Base-by-base conservation (phyloP, 2,113 vertebrate species). In the Redunca redunca region DNA sequence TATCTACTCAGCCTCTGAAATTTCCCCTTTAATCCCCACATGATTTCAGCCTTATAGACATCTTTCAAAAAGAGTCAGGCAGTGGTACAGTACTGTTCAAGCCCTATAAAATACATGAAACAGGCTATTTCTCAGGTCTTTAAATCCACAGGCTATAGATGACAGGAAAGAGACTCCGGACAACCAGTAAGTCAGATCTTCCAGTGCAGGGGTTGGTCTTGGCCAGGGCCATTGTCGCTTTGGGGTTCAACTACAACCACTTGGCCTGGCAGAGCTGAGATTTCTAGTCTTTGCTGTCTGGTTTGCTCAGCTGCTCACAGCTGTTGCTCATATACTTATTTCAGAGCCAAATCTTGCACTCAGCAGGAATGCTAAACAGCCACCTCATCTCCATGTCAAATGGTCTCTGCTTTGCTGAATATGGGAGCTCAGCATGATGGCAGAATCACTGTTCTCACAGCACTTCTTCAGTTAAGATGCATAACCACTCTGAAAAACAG, bases 401-500 rank as follows among this genome's bases (percentile, higher is more conserved):
- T 98, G 77, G 99, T 99, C 91, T 99, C 99, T 80, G 99, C 99
- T 99, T 99, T 99, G 98, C 99, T 99, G 89, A 99, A 99, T 74
- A 98, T 99, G 99, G 36, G 99, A 99, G 26, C 98, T 99, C 88
- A 99, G 81, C 43, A 99, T 97, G 67, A 98, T 99, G 48, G 99
- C 98, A 48, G 99, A 99, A 98, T 99, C 98, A 3, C 99, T 99
- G 97, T 99, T 99, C 94, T 99, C 99, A 15, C 99, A 99, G 85
- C 99, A 97, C 96, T 99, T 99, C 96, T 99, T 99, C 94, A 99
- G 97, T 97, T 99, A 99, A 12, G 99, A 98, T 99, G 99, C 81
- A 99, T 99, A 91, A 99, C 99, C 83, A 99, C 99, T 97, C 99
- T 99, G 83, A 99, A 99, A 99, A 99, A 99, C 97, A 99, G 98